Evolutionary conservation across 2,888 invertebrate species (phyloP), one percentile per base, ranked within the genome.

Genomic region (Opisthograptis luteolata): DNA sequence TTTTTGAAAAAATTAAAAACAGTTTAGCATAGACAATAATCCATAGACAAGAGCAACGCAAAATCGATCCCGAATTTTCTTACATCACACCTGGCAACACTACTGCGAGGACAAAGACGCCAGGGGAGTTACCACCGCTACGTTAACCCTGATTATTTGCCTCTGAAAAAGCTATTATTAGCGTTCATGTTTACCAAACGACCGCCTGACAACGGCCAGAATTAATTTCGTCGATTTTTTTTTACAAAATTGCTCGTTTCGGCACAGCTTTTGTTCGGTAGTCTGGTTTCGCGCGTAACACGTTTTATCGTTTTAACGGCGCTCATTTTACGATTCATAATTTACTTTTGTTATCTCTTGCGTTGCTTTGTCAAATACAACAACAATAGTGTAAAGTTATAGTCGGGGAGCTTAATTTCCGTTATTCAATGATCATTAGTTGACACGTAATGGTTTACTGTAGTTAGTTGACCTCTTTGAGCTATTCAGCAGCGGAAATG

Each of bases 121-220:
- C 60, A 42, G 58, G n/a, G 56, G 55, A 55, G 63, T 60, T 64
- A 66, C 60, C 64, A 68, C 66, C 66, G 66, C 68, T 72, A 68
- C 73, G 66, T 62, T 65, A 67, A 68, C 68, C 64, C 66, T 63
- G 73, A 67, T 74, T 75, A 74, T 76, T 76, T 71, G 67, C 67
- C 61, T 70, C 70, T 70, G 66, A 73, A 76, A 80, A 75, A 63
- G 73, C 76, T 79, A 79, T 79, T 77, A 73, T 71, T 76, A 73
- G 69, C 66, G 53, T 60, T 68, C 65, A 58, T 65, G 58, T 71
- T 71, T 70, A 69, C 63, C 49, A 50, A 58, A 50, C 55, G 51
- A 41, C 44, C 40, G 61, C 61, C 60, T 65, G 57, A 50, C 49
- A 48, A 48, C 47, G 37, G 41, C 50, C 55, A 46, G 68, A 69